Evolutionary conservation across 2,113 vertebrate species (phyloP), one percentile per base, ranked within the genome.

Genomic region (Ceuthmochares aereus): DNA sequence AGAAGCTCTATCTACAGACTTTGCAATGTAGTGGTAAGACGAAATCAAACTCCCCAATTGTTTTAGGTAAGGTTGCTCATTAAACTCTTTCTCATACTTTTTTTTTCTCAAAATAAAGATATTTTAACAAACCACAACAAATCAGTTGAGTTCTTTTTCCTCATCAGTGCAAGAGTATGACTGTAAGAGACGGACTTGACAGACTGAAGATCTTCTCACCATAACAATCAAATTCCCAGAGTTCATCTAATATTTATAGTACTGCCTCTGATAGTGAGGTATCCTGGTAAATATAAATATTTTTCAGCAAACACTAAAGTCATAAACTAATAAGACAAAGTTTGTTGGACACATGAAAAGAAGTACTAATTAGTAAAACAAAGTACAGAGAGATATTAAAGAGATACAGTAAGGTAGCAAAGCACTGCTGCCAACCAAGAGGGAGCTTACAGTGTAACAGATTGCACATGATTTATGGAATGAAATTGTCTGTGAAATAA

Each of bases 401-500:
- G 80, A 82, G 37, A 75, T 15, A 36, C 2, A 55, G 49, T 26
- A 59, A 14, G 23, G 70, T 37, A 94, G 83, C 37, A 90, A 84
- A 90, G 70, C 42, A 43, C 14, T 68, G 17, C 73, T 89, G 54
- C 81, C 58, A 89, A 58, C 66, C 93, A 84, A 86, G 87, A 94
- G 80, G 73, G 67, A 96, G 49, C 59, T 85, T 40, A 62, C 54
- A 76, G 54, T 77, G 73, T 84, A 96, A 85, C 81, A 91, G 80
- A 87, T 27, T 93, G 85, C 74, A 82, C 75, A 91, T 27, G 69
- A 77, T 87, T 96, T 94, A 94, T 43, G 63, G 76, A 85, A 94
- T 77, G 30, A 97, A 97, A 97, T 94, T 91, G 91, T 42, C 95
- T 96, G 94, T 96, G 94, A 96, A 97, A 97, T 87, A 87, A 90